phyloP scores from a whole-genome alignment of 1,140 invertebrate genomes.

The Rhagoletis pomonella region DNA sequence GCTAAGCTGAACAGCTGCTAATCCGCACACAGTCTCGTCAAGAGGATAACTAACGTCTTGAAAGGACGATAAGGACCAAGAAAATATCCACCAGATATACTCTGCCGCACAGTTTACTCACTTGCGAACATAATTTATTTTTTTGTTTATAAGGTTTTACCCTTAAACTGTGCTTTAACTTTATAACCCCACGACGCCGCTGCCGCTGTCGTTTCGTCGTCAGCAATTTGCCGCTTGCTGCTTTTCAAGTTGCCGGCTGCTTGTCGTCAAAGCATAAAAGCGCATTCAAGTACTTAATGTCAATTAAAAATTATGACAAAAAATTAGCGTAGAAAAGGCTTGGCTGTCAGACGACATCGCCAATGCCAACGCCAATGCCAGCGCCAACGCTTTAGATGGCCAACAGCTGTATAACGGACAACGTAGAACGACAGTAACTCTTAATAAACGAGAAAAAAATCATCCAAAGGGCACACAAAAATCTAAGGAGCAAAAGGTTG shows the following conservation, averaged over 20 bases:
- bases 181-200: neutral
- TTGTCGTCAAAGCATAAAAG: constrained; percentile 44
- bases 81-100: neutral
- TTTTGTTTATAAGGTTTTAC: neutral
- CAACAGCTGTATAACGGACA: neutral
- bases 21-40: neutral
- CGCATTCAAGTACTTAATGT: constrained; percentile 53
- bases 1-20: constrained; percentile 34
- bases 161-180: neutral
- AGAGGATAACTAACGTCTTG: constrained; percentile 4
- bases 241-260: neutral
- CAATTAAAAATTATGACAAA: constrained; percentile 56
- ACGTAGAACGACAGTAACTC: neutral
- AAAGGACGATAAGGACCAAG: neutral
- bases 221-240: neutral
- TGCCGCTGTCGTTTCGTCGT: neutral
- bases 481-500: neutral
- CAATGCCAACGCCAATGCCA: neutral
- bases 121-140: constrained; percentile 14
- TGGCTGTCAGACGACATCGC: neutral
- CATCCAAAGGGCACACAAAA: constrained; percentile 16
- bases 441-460: no score
- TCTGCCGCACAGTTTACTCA: neutral
- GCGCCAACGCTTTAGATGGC: neutral
- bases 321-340: constrained; percentile 35